Evolutionary conservation across 37 sponge, comb jelly and placozoan genomes (phyloP), one percentile per base, ranked within the genome.

Genomic region (Axinella damicornis): DNA sequence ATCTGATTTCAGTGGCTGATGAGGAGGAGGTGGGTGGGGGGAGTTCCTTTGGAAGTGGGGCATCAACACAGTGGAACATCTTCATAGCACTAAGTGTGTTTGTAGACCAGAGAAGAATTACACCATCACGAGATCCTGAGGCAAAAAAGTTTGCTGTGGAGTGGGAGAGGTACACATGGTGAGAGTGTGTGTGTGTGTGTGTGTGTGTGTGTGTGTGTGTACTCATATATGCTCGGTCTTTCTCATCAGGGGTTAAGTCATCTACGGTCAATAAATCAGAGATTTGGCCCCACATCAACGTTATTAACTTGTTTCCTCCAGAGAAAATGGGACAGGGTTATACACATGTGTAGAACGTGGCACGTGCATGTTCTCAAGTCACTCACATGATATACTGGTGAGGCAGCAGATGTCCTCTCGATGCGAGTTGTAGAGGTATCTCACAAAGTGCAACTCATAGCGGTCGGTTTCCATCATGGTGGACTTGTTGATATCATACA

Each of bases 1-100:
- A 81, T 53, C 40, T 73, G 12, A 87, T 74, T 27, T 71, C 72
- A 5, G 31, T 53, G 37, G 4, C 22, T 27, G 74, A 12, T 1
- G 57, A 9, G 30, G 14, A 21, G 68, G 59, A n/a, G n/a, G 30
- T 32, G 30, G 75, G 25, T 25, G 14, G 62, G 25, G 61, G 65
- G 64, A 27, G 5, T 22, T 14, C 32, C 22, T 31, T 38, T 34
- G 36, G 30, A 36, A 22, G 82, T 20, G 53, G 28, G 12, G 54
- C 41, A 17, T 76, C 77, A 2, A 56, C 55, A 54, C 86, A 81
- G 33, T 85, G 56, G 60, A 91, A 81, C 69, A 76, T 75, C 82
- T 91, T 91, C 70, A 91, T 70, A 0, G 91, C 82, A 60, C 71
- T 85, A 30, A 91, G 82, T 21, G 76, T 59, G 66, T 91, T 85